Evolutionary conservation across 2,797 vertebrate species (phyloP).

Genomic region (Clarias fuscus): DNA sequence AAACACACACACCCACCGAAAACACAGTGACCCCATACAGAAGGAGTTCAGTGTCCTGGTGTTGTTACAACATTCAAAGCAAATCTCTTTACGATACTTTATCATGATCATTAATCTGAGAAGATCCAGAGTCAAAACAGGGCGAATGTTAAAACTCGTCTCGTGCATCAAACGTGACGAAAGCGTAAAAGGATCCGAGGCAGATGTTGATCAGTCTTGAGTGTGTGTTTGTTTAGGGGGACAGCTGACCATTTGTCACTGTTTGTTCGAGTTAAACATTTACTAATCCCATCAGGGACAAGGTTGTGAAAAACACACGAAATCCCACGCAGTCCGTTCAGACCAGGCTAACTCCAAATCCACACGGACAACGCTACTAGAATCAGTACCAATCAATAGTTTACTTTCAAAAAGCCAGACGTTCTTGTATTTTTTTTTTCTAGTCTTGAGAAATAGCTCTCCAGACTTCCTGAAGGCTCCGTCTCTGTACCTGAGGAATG

Average conservation of each 20-base stretch:
- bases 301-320: constrained; percentile 22
- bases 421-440: too few relatives aligned
- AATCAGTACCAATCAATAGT: not conserved
- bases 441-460: too few relatives aligned
- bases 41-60: not conserved
- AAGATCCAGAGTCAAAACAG: not conserved
- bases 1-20: constrained; percentile 39
- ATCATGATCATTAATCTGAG: not conserved
- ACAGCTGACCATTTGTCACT: constrained; percentile 1
- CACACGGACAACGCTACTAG: not conserved
- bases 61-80: not conserved
- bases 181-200: not conserved
- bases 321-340: not conserved
- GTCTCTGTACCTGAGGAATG: too few relatives aligned
- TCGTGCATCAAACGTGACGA: not conserved
- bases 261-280: constrained; percentile 51
- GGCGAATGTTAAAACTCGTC: not conserved
- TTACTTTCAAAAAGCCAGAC: too few relatives aligned
- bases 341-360: not conserved
- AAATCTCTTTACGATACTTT: not conserved
- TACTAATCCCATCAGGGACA: constrained; percentile 23
- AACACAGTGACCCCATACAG: constrained; percentile 40
- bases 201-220: not conserved
- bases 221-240: not conserved
- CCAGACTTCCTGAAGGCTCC: too few relatives aligned